Conservation (phyloP, 2,888 invertebrate genomes). For the Scrobipalpa costella region DNA sequence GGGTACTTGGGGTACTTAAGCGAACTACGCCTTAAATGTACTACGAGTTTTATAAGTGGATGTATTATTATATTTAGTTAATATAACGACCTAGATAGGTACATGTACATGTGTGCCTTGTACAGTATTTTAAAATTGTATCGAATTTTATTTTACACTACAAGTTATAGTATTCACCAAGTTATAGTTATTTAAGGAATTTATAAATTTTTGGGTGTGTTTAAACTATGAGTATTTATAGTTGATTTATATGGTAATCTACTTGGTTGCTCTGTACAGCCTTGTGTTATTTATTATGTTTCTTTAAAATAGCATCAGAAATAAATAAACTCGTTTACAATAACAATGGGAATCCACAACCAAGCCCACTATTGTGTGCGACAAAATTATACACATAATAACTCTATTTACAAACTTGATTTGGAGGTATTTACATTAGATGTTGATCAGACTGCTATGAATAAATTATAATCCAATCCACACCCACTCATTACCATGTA, state of each 20-base stretch:
- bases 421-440: constrained; percentile 9
- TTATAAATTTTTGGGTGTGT: no score
- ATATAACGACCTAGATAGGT: not conserved
- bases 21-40: not conserved
- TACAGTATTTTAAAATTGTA: no score
- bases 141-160: not conserved
- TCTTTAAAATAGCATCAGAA: not conserved
- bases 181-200: not conserved
- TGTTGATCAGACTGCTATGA: constrained; percentile 20
- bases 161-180: not conserved
- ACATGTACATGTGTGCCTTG: no score
- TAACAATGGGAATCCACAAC: constrained; percentile 10
- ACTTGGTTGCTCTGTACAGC: not conserved
- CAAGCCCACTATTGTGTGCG: constrained; percentile 8
- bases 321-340: not conserved
- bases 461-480: constrained; percentile 20
- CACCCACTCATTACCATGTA: constrained; percentile 14
- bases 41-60: constrained; percentile 4
- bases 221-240: no score
- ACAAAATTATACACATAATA: constrained; percentile 11
- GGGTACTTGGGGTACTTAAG: not conserved
- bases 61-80: not conserved
- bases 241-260: not conserved
- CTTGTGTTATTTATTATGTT: not conserved
- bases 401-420: constrained; percentile 11